Evolutionary conservation across 1,140 invertebrate species (phyloP), one percentile per base, ranked within the genome.

Genomic region (Drosophila ironensis): DNA sequence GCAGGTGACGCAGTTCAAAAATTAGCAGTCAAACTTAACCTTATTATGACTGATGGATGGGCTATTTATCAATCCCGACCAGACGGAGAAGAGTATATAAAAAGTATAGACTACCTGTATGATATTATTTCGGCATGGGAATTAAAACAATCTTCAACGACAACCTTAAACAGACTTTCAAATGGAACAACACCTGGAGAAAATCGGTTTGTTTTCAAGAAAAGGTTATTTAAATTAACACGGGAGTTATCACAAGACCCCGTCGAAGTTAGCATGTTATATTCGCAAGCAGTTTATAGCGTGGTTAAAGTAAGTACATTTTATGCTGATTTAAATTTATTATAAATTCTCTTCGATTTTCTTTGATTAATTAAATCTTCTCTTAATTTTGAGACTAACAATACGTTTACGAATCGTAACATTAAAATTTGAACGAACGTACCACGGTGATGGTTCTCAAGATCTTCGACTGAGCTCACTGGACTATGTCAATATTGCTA

Each of bases 101-200:
- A 96, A 42, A 95, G 95, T 5, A 96, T 97, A 90, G 95, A 98
- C 90, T 99, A 97, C 89, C 90, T 99, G 0, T 97, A 98, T 82
- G 98, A 99, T 89, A 94, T 98, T 5, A 96, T 99, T 52, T 96
- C 97, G 8, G 94, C 95, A 24, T 98, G 98, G 97, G 96, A 97
- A 92, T 92, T 94, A 59, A 94, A 94, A 73, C 93, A 94, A 53
- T 91, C 91, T 25, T 91, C 92, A 8, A 91, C 91, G 45, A 91
- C 91, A 38, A 82, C 90, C n/a, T 92, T 93, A 33, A 91, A 91
- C 25, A 91, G 91, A 37, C 92, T 92, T 72, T 90, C 91, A 9
- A 92, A 92, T 27, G 90, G 89, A 7, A 89, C 95, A 3, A 95
- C 95, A 4, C 95, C 94, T 52, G 96, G 96, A 0, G 97, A 98